These are phyloP conservation scores for Chionodraco myersi DNA, from an alignment of 2,113 vertebrate genomes.

Conservation along the genomic window DNA sequence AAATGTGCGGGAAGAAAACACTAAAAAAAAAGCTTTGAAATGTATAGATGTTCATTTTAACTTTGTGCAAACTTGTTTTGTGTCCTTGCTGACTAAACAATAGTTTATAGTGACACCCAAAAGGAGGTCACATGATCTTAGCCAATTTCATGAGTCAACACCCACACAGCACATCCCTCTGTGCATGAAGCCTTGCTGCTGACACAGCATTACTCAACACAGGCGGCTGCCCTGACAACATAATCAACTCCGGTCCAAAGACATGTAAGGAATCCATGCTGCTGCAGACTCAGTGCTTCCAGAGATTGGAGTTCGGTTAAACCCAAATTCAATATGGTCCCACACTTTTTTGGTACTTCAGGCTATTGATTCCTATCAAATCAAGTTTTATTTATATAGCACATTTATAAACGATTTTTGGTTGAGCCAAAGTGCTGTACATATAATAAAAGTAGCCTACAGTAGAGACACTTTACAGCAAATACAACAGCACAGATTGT, in stretches of 20 bases:
- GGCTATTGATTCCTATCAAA: not conserved
- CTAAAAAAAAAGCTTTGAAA: not conserved
- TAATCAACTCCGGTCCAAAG: not conserved
- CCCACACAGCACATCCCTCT: not conserved
- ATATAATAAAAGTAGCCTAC: too few relatives aligned
- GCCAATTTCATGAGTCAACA: slow-evolving; percentile 52
- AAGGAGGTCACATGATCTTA: slow-evolving; percentile 24
- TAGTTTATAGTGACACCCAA: not conserved
- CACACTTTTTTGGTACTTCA: not conserved
- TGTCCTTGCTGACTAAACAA: not conserved
- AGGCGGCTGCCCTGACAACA: slow-evolving; percentile 11
- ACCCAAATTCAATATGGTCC: not conserved
- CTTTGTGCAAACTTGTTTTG: not conserved
- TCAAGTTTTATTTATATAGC: too few relatives aligned
- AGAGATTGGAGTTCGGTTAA: not conserved
- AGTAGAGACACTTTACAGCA: too few relatives aligned
- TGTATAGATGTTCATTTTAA: not conserved
- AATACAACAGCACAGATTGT: too few relatives aligned
- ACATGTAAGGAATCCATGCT: not conserved
- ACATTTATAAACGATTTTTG: too few relatives aligned
- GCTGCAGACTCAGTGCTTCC: not conserved
- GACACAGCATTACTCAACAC: slow-evolving; percentile 47
- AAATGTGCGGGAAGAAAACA: too few relatives aligned
- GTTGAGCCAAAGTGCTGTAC: too few relatives aligned
- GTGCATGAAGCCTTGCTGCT: slow-evolving; percentile 23